Percentiles rank a stretch among this genome's conserved stretches.
Conservation (phyloP, 2,113 vertebrate genomes). For the Brachyhypopomus gauderio region DNA sequence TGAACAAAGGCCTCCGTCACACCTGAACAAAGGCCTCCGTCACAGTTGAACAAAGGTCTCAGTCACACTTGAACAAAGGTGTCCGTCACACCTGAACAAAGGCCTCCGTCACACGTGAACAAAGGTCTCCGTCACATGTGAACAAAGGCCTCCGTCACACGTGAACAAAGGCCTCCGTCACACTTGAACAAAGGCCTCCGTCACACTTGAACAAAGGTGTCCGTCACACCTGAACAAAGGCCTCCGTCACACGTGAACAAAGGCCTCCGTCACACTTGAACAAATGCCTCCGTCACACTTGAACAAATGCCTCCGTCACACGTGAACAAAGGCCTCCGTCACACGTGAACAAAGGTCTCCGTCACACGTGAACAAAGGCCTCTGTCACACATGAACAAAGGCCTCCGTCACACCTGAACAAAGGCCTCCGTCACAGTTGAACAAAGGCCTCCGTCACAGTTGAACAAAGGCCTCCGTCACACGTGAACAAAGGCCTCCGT, state of each 20-base stretch:
- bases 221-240: too few species aligned
- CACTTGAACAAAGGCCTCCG: too few species aligned
- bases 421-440: slow-evolving; percentile 55
- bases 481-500: background rate
- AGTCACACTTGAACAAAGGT: slow-evolving; percentile 46
- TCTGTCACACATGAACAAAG: slow-evolving; percentile 48
- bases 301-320: background rate
- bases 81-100: too few species aligned
- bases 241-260: slow-evolving; percentile 51
- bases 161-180: background rate
- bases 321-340: too few species aligned
- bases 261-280: too few species aligned
- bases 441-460: background rate
- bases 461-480: too few species aligned
- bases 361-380: too few species aligned
- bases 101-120: slow-evolving; percentile 53
- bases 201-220: background rate
- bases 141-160: too few species aligned
- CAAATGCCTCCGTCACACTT: slow-evolving; percentile 58
- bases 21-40: background rate
- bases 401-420: too few species aligned
- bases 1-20: background rate
- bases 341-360: background rate
- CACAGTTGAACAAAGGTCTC: too few species aligned
- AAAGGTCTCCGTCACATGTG: background rate